These are phyloP conservation scores for Lasioglossum pauxillum DNA, from an alignment of 2,888 invertebrate genomes.

Conservation along the genomic window DNA sequence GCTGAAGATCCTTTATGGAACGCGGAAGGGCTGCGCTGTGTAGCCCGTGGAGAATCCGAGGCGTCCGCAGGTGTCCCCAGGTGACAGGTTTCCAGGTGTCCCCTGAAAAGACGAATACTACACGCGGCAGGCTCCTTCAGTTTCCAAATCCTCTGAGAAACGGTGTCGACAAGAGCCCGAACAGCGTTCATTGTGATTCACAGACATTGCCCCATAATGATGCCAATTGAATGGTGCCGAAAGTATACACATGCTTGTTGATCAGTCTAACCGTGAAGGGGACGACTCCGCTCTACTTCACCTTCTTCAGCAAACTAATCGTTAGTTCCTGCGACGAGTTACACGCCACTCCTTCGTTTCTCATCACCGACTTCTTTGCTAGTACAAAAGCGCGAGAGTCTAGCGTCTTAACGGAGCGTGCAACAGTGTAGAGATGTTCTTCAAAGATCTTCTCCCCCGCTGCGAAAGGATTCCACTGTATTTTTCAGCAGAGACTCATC, in stretches of 20 bases:
- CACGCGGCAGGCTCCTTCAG: not conserved
- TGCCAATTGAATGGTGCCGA: slow-evolving; percentile 60
- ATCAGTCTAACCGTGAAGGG: not conserved
- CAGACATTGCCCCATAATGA: slow-evolving; percentile 16
- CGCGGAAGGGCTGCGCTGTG: slow-evolving; percentile 92
- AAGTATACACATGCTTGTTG: slow-evolving; percentile 29
- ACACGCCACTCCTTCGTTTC: slow-evolving; percentile 18
- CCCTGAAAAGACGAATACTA: not conserved
- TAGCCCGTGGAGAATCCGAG: slow-evolving; percentile 84
- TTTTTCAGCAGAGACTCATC: slow-evolving; percentile 58
- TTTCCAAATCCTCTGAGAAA: slow-evolving; percentile 4
- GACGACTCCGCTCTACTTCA: not conserved
- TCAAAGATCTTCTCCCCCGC: slow-evolving; percentile 20
- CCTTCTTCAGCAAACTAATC: slow-evolving; percentile 28
- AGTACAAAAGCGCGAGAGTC: slow-evolving; percentile 38
- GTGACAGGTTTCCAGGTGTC: slow-evolving; percentile 31
- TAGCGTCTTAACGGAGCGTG: not conserved
- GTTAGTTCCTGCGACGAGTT: slow-evolving; percentile 54
- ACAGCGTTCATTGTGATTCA: slow-evolving; percentile 36
- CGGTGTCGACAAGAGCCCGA: not conserved
- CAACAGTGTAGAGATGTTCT: slow-evolving; percentile 3
- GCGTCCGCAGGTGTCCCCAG: slow-evolving; percentile 49
- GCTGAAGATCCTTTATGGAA: slow-evolving; percentile 93
- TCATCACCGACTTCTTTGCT: slow-evolving; percentile 21
- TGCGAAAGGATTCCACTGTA: slow-evolving; percentile 46